Evolutionary conservation across 1,140 invertebrate species (phyloP).

Genomic region (Camponotus pennsylvanicus): DNA sequence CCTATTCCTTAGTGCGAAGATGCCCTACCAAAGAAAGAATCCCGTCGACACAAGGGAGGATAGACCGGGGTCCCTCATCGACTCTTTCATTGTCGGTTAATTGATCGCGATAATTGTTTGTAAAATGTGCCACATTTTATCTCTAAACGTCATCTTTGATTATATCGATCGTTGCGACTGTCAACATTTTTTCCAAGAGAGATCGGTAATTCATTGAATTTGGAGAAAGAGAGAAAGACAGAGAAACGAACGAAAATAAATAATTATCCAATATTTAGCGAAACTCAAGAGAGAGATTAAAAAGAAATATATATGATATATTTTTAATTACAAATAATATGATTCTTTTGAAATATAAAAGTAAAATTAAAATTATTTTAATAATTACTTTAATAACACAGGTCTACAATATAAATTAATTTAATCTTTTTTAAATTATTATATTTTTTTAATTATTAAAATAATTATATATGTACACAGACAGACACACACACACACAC

Average conservation of each 20-base stretch:
- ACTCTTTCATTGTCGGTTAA: not conserved
- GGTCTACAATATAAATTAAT: too few relatives aligned
- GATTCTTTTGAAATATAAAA: not conserved
- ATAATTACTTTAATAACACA: not conserved
- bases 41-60: constrained; percentile 73
- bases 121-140: not conserved
- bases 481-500: too few relatives aligned
- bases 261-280: not conserved
- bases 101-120: not conserved
- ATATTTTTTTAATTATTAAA: too few relatives aligned
- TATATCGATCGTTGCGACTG: not conserved
- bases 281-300: not conserved
- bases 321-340: too few relatives aligned
- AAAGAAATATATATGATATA: too few relatives aligned
- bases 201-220: not conserved
- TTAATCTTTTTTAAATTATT: too few relatives aligned
- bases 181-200: not conserved
- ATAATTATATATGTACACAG: too few relatives aligned
- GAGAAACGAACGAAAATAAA: not conserved
- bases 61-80: constrained; percentile 28
- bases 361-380: not conserved
- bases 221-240: too few relatives aligned
- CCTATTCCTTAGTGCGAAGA: constrained; percentile 84
- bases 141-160: not conserved
- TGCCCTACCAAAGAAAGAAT: constrained; percentile 16